Percentiles rank a stretch among this genome's conserved stretches.
phyloP scores from a whole-genome alignment of 35 echinoderm and acorn worm species.

The Lytechinus variegatus region DNA sequence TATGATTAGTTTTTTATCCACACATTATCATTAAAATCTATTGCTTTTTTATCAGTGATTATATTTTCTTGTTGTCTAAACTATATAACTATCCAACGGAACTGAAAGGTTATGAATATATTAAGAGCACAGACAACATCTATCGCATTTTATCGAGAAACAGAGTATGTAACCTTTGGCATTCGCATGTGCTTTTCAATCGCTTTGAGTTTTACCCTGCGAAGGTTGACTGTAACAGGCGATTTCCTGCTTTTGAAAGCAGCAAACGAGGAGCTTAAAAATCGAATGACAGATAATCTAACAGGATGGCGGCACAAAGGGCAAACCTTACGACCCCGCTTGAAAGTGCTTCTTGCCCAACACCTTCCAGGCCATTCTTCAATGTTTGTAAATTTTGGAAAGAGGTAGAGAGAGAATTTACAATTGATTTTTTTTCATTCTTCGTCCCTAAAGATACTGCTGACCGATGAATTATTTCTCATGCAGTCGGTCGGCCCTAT shows the following conservation, averaged over 20 bases:
- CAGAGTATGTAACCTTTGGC: not conserved
- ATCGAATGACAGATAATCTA: not conserved
- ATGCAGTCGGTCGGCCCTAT: not conserved
- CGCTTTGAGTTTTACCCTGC: not conserved
- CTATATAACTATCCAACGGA: too few relatives aligned
- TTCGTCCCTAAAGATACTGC: not conserved
- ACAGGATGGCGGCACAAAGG: not conserved
- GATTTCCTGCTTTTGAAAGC: not conserved
- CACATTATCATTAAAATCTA: too few relatives aligned
- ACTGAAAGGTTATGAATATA: too few relatives aligned
- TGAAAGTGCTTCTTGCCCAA: not conserved
- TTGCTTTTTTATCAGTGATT: too few relatives aligned
- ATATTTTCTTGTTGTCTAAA: too few relatives aligned
- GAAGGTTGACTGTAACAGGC: not conserved
- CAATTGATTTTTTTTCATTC: too few relatives aligned
- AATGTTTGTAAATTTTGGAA: not conserved
- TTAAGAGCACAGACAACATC: too few relatives aligned
- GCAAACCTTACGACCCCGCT: not conserved
- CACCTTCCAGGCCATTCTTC: not conserved
- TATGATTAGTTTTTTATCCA: too few relatives aligned
- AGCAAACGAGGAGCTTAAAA: not conserved
- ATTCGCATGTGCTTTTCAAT: not conserved
- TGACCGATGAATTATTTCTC: not conserved
- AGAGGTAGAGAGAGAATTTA: not conserved
- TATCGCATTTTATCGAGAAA: not conserved